Evolutionary conservation across 2,113 vertebrate genomes (phyloP), one percentile per base, ranked within the genome.

Genomic region (Leptobrachium ailaonicum): DNA sequence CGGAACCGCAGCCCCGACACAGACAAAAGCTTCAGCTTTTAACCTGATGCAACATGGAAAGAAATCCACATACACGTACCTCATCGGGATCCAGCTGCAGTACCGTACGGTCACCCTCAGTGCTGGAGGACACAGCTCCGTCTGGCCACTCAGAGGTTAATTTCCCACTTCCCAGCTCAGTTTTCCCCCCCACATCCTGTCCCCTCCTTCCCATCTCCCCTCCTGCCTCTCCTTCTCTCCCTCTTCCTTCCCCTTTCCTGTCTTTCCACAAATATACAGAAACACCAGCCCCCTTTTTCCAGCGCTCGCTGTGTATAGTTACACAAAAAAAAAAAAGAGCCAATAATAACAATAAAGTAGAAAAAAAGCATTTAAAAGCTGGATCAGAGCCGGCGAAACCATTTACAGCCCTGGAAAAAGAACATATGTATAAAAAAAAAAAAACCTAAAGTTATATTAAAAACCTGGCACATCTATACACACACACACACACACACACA

Each of bases 231-330:
- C 42, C 13, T n/a, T n/a, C n/a, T n/a, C 14, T 47, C 44, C 14
- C 47, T 58, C 62, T 73, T 80, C 47, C 78, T 62, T 71, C 71
- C 64, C 32, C 8, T 50, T 50, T 50, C 66, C 47, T 68, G 66
- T n/a, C 45, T 79, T 20, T 66, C 10, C 63, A 54, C 62, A 66
- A 47, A 71, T 43, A 41, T 50, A 70, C 41, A 32, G 14, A 20
- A 45, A 47, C 66, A 42, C 66, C 66, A 44, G 7, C 63, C 63
- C 20, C n/a, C 40, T 14, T 14, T 62, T 62, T 62, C 58, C 58
- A 62, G n/a, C 58, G 3, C n/a, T 14, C 58, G 11, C 3, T 62
- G 58, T 62, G 13, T 62, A 50, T 50, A 50, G 8, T 5, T 50
- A 8, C 47, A 50, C 20, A 32, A 32, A 32, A 32, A 32, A 32